Conservation (phyloP, 1,140 invertebrate species). For the Gryon sp. region DNA sequence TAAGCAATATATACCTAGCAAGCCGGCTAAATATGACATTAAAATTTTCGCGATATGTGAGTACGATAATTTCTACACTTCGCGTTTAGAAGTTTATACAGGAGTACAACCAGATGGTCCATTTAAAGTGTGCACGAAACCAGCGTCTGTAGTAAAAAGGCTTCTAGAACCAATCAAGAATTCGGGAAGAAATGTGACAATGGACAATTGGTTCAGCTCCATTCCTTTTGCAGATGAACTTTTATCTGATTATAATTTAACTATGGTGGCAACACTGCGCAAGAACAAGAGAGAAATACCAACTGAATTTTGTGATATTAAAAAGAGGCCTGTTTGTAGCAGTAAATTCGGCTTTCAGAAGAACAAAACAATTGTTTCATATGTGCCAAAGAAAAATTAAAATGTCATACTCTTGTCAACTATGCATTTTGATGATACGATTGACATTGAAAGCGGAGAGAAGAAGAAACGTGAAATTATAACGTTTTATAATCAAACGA, state of each 20-base stretch:
- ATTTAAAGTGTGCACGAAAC: too few relatives aligned
- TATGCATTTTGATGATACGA: background rate
- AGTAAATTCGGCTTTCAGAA: slow-evolving; percentile 9
- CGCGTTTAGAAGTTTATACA: background rate
- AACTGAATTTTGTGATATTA: background rate
- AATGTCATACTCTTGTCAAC: slow-evolving; percentile 5
- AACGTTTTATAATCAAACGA: slow-evolving; percentile 19
- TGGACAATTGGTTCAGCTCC: slow-evolving; percentile 18
- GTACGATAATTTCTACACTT: background rate
- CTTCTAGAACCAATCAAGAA: slow-evolving; percentile 5
- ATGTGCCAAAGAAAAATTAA: slow-evolving; percentile 25
- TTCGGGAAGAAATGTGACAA: background rate
- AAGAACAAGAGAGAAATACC: slow-evolving; percentile 17
- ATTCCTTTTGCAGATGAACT: slow-evolving; percentile 8
- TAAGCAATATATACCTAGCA: background rate
- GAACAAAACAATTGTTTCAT: slow-evolving; percentile 1
- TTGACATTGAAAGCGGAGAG: slow-evolving; percentile 2
- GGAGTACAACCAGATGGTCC: background rate
- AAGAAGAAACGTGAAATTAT: slow-evolving; percentile 1
- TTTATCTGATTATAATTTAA: slow-evolving; percentile 6
- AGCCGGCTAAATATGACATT: background rate
- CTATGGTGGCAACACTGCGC: slow-evolving; percentile 10
- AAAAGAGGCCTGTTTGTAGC: background rate
- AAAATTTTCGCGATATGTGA: background rate
- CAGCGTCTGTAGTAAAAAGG: background rate